Evolutionary conservation across 2,888 invertebrate species (phyloP).

Genomic region (Charanyca ferruginea): DNA sequence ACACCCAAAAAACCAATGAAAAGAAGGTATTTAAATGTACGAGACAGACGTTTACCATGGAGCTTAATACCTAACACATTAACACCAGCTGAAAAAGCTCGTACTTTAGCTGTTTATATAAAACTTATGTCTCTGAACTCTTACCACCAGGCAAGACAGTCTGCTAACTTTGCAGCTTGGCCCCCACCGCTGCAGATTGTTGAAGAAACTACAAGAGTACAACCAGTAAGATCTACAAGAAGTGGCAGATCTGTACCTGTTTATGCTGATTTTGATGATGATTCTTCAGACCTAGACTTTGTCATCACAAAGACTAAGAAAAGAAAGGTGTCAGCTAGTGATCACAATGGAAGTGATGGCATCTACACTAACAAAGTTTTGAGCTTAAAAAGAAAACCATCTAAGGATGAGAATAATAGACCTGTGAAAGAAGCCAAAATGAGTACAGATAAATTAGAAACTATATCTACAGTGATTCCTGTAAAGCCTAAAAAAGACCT

Average conservation of each 20-base stretch:
- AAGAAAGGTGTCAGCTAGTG: constrained; percentile 81
- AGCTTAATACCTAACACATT: constrained; percentile 81
- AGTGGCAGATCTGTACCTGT: constrained; percentile 86
- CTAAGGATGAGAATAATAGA: constrained; percentile 80
- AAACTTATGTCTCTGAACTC: constrained; percentile 86
- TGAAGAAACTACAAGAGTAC: constrained; percentile 82
- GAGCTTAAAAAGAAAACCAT: constrained; percentile 83
- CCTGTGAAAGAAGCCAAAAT: constrained; percentile 80
- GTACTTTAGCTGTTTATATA: constrained; percentile 84
- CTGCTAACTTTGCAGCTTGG: constrained; percentile 82
- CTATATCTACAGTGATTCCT: constrained; percentile 61
- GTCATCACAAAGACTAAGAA: constrained; percentile 83
- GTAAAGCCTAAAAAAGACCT: constrained; percentile 73
- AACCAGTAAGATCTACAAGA: constrained; percentile 83
- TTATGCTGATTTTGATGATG: constrained; percentile 87
- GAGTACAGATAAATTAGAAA: constrained; percentile 64
- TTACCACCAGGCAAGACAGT: constrained; percentile 83
- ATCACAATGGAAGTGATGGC: constrained; percentile 74
- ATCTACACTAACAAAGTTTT: constrained; percentile 80
- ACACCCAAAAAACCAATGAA: constrained; percentile 77
- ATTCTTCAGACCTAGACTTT: constrained; percentile 85
- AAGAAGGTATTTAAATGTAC: constrained; percentile 82
- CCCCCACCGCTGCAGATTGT: constrained; percentile 86
- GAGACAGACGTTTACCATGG: constrained; percentile 88
- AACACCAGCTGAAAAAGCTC: constrained; percentile 83